Evolutionary conservation across 2,888 invertebrate genomes (phyloP), one percentile per base, ranked within the genome.

Genomic region (Ectobius pallidus): DNA sequence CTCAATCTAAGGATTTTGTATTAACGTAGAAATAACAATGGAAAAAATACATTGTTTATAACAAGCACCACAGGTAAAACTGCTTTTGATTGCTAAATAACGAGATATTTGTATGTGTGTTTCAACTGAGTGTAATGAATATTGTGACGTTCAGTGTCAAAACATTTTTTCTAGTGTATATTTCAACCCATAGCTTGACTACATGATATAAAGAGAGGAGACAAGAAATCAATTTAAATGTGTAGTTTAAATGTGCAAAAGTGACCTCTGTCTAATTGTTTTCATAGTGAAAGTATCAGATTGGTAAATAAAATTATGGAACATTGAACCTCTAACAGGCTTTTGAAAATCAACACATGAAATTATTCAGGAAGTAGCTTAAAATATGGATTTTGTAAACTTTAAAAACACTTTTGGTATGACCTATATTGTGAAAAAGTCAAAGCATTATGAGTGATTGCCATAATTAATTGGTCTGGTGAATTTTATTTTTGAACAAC

Each of bases 201-300:
- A 30, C 14, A 18, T 58, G 32, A 58, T n/a, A 22, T 58, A 30
- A 58, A 30, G 30, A 11, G n/a, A 11, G 9, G 14, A 46, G 46
- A 46, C 46, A 34, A 34, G 7, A 34, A 30, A 7, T 30, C 18
- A 58, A 9, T 30, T 1, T 58, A 58, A 30, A 58, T 58, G 58
- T 58, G 58, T 58, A 58, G 58, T 58, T 58, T 58, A 58, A 58
- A n/a, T 58, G 58, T 58, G 58, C 27, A 58, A 25, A 58, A 58
- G 58, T 30, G 30, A 58, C 27, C 16, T 25, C 20, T 58, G 58
- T 58, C 58, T 58, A 58, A 58, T 25, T 58, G 22, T 58, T 32
- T 58, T 58, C 30, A 30, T 58, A 58, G 58, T 58, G 58, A 58
- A 58, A 25, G 52, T 20, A 52, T 52, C 4, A 25, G 30, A 32